These are phyloP conservation scores for Cynodonichthys magdalenae DNA, from an alignment of 2,797 vertebrate genomes.

Conservation along the genomic window DNA sequence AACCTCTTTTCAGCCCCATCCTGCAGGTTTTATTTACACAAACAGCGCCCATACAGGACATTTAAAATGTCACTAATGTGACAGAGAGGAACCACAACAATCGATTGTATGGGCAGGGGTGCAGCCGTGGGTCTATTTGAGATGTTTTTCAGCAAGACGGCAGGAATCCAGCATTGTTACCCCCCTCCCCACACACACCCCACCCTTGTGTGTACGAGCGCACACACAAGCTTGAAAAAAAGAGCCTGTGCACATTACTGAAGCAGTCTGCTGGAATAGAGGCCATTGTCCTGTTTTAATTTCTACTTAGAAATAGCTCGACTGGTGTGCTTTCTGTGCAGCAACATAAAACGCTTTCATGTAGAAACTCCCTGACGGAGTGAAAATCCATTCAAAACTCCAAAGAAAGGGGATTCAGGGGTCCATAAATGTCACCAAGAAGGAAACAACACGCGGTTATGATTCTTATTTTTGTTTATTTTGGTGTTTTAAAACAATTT, in stretches of 20 bases:
- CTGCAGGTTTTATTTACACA: conserved; percentile 48
- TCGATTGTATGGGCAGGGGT: conserved; percentile 69
- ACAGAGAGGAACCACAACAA: conserved; percentile 72
- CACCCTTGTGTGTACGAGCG: conserved; percentile 52
- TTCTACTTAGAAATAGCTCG: conserved; percentile 78
- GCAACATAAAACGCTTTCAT: conserved; percentile 77
- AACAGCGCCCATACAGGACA: conserved; percentile 52
- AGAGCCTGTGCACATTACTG: conserved; percentile 77
- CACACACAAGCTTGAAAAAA: conserved; percentile 73
- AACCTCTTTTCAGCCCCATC: conserved; percentile 16
- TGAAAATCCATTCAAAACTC: conserved; percentile 28
- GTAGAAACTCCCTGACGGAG: conserved; percentile 37
- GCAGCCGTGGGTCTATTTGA: conserved; percentile 80
- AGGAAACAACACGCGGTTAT: conserved; percentile 1
- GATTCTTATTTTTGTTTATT: background rate
- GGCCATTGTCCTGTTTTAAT: conserved; percentile 84
- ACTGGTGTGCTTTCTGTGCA: conserved; percentile 79
- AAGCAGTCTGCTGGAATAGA: conserved; percentile 73
- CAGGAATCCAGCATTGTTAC: conserved; percentile 85
- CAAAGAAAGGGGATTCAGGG: conserved; percentile 1
- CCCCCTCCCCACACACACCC: conserved; percentile 1
- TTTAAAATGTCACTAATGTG: conserved; percentile 70
- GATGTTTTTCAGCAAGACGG: conserved; percentile 81
- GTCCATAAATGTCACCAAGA: conserved; percentile 10
- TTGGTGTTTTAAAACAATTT: conserved; percentile 7